Evolutionary conservation across 2,888 invertebrate species (phyloP).

Genomic region (Drosophila paracracens): DNA sequence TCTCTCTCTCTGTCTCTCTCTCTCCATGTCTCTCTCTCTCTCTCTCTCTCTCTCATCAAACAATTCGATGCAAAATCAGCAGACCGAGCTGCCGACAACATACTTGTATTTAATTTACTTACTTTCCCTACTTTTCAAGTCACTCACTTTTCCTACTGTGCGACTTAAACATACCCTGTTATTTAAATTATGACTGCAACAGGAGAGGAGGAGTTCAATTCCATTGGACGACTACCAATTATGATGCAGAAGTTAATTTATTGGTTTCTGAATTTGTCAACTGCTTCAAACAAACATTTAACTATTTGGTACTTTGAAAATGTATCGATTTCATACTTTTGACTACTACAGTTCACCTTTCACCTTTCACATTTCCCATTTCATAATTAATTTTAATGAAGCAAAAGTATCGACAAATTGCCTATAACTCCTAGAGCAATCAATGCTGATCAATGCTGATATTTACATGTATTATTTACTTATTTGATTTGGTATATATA

Average conservation of each 20-base stretch:
- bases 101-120: constrained; percentile 14
- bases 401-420: background rate
- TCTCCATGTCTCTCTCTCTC: background rate
- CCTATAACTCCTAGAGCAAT: background rate
- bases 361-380: background rate
- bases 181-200: background rate
- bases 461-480: background rate
- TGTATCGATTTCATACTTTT: background rate
- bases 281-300: background rate
- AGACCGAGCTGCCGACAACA: constrained; percentile 32
- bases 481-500: background rate
- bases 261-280: background rate
- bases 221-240: background rate
- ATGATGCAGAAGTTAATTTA: constrained; percentile 1
- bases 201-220: background rate
- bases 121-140: constrained; percentile 3
- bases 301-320: background rate
- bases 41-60: background rate
- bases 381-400: background rate
- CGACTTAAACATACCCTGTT: background rate
- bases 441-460: background rate
- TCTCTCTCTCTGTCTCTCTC: background rate
- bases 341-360: background rate
- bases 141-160: background rate
- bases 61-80: constrained; percentile 10